phyloP scores from a whole-genome alignment of 2,888 invertebrate species.

The Pomacea canaliculata region DNA sequence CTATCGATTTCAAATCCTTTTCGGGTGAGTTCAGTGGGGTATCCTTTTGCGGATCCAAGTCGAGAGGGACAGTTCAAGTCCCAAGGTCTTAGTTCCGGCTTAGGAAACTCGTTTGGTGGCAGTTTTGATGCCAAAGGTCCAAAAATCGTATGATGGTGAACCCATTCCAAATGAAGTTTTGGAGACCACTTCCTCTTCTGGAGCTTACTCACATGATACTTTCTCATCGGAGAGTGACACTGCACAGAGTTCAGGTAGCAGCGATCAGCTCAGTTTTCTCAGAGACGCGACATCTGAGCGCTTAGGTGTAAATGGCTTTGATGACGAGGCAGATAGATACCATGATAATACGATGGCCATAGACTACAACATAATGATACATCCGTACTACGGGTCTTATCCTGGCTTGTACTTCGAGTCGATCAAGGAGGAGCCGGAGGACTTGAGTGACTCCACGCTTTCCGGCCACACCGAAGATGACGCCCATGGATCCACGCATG shows the following conservation, averaged over 20 bases:
- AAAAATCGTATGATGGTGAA: no score
- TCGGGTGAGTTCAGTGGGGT: neutral
- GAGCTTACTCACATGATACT: conserved; percentile 24
- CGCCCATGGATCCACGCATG: no score
- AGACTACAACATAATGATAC: conserved; percentile 36
- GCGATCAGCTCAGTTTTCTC: conserved; percentile 1
- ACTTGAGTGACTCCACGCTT: conserved; percentile 21
- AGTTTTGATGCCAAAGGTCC: neutral
- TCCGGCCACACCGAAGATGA: conserved; percentile 17
- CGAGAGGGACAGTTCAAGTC: neutral
- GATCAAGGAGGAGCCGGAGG: conserved; percentile 55
- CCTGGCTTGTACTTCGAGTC: conserved; percentile 50
- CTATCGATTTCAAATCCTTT: neutral
- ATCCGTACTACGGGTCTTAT: conserved; percentile 36
- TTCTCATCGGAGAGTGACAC: conserved; percentile 37
- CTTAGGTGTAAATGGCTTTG: conserved; percentile 33
- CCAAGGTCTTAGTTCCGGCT: neutral
- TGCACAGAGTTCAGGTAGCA: conserved; percentile 29
- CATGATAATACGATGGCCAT: conserved; percentile 53
- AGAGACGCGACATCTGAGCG: neutral
- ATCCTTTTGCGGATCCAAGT: neutral
- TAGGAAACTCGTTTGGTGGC: conserved; percentile 14
- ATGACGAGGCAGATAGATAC: conserved; percentile 51
- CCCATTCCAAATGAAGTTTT: neutral
- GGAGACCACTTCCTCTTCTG: neutral